These are phyloP conservation scores for Pseudococcus jackbeardsleyi DNA, from an alignment of 2,888 invertebrate species.

Conservation along the genomic window DNA sequence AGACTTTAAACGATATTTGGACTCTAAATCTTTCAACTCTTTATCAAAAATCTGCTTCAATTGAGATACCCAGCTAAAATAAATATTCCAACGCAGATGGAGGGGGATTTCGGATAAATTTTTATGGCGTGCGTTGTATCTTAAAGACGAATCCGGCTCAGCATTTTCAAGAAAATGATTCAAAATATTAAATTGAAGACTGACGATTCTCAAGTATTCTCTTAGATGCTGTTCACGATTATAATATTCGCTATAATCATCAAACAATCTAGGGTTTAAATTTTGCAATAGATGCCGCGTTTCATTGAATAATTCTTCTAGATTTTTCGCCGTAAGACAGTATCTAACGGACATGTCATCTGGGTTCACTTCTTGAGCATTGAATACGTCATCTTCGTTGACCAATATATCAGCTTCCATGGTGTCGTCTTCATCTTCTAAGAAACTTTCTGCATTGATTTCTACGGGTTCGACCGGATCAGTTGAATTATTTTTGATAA, in stretches of 20 bases:
- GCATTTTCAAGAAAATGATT: neutral
- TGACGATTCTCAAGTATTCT: neutral
- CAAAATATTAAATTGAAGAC: neutral
- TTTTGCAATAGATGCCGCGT: no score
- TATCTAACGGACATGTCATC: neutral
- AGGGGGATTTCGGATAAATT: neutral
- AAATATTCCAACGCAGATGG: conserved; percentile 70
- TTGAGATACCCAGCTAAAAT: conserved; percentile 69
- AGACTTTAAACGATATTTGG: conserved; percentile 67
- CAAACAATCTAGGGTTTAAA: neutral
- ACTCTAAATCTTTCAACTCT: conserved; percentile 67
- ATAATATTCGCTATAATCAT: neutral
- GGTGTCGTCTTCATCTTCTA: conserved; percentile 6
- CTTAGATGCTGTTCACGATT: neutral
- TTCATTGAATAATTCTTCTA: neutral
- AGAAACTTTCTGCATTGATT: neutral
- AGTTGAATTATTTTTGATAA: neutral
- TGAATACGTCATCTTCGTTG: conserved; percentile 51
- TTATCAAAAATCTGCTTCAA: conserved; percentile 65
- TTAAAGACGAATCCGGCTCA: neutral
- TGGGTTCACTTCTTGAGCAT: neutral
- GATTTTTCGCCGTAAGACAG: neutral
- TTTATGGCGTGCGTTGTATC: neutral
- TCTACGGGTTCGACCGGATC: neutral
- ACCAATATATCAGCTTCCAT: neutral